Evolutionary conservation across 2,113 vertebrate genomes (phyloP), one percentile per base, ranked within the genome.

Genomic region (Pachycephala philippinensis): DNA sequence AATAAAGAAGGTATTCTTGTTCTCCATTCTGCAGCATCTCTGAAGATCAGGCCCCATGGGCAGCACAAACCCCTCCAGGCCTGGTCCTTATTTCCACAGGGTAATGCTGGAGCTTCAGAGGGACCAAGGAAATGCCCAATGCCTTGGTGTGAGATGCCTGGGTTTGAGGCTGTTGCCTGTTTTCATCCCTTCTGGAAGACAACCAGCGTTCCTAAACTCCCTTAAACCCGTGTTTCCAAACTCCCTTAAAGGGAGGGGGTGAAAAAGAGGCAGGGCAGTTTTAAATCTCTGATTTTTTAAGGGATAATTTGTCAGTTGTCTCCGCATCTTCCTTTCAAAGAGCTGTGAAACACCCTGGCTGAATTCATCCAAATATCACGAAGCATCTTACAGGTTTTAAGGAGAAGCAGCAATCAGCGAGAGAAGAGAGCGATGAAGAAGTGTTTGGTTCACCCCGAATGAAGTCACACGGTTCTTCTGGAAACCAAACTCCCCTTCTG

Each of bases 401-500:
- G 57, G 37, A 86, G 63, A 40, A 59, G 33, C 13, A 88, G 28
- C 10, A 44, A 49, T 2, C 6, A 6, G 35, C 24, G 15, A 71
- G 52, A 64, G 35, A 37, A 64, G 3, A 68, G 5, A 30, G 17
- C 31, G 65, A 31, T n/a, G 18, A 60, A 75, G 22, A 81, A 78
- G 3, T 1, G 5, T 71, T 93, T 68, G 26, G 8, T 37, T 94
- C 30, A 31, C 42, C 47, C 20, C 42, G 77, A 44, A 84, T 15
- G 8, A 61, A 83, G 42, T 52, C 47, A 35, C 2, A 1, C 0
- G 0, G 10, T 54, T 60, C 66, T 61, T 28, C 45, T 86, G 76
- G 70, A 88, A 81, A 66, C 71, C 23, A 64, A 72, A 63, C 6
- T n/a, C 31, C 15, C 8, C 2, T 56, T 70, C 9, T 57, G 27